Percentiles rank a stretch among this genome's conserved stretches.
These are phyloP conservation scores for Mesochorus sp. DNA, from an alignment of 2,888 invertebrate genomes.

Conservation along the genomic window DNA sequence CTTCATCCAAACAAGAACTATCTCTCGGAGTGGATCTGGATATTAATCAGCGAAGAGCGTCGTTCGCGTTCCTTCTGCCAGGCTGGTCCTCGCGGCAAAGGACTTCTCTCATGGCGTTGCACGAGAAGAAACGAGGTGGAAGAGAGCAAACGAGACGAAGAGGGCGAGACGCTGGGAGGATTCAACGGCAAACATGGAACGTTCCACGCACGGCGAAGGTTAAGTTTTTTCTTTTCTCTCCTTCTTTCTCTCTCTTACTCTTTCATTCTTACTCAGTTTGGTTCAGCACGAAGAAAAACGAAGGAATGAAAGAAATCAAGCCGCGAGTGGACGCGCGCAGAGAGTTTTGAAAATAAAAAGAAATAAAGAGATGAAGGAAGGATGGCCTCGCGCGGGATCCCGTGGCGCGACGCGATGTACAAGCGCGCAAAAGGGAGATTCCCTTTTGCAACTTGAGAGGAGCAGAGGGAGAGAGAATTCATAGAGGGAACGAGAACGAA, in stretches of 20 bases:
- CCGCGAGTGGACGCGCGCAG: conserved; percentile 31
- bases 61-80: conserved; percentile 60
- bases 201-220: conserved; percentile 32
- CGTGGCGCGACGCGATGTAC: conserved; percentile 56
- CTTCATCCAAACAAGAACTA: conserved; percentile 79
- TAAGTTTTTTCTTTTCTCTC: conserved; percentile 19
- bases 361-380: conserved; percentile 59
- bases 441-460: conserved; percentile 52
- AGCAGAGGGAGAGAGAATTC: conserved; percentile 14
- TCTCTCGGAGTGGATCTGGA: conserved; percentile 76
- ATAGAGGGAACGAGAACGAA: conserved; percentile 28
- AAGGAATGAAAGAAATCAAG: conserved; percentile 42
- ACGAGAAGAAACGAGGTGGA: conserved; percentile 60
- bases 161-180: conserved; percentile 46
- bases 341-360: conserved; percentile 56
- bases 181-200: conserved; percentile 38
- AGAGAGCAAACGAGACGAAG: conserved; percentile 22
- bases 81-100: not conserved
- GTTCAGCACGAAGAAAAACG: conserved; percentile 38
- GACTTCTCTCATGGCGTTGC: conserved; percentile 49
- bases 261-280: not conserved
- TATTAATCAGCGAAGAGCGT: conserved; percentile 75
- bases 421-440: conserved; percentile 50
- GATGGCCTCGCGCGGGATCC: conserved; percentile 52
- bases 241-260: not conserved